Percentiles rank a stretch among this genome's conserved stretches.
Evolutionary conservation across 2,888 invertebrate species (phyloP).

Genomic region (Coremacera marginata): DNA sequence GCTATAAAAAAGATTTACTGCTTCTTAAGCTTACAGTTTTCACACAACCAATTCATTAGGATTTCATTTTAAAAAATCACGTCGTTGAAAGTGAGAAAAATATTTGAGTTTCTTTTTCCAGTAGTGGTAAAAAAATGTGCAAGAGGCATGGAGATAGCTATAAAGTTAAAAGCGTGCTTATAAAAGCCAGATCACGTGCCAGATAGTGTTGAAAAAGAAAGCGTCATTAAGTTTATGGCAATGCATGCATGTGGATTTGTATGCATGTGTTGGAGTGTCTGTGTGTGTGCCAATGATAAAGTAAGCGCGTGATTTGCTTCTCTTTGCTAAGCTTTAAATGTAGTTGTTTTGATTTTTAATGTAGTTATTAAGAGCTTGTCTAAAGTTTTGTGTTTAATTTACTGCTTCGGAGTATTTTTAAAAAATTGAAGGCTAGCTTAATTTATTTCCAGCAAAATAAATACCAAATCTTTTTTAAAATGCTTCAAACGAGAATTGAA

Average conservation of each 20-base stretch:
- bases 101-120: constrained; percentile 12
- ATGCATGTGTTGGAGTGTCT: constrained; percentile 8
- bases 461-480: neutral
- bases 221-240: constrained; percentile 34
- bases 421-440: neutral
- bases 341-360: neutral
- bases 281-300: constrained; percentile 13
- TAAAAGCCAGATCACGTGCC: constrained; percentile 25
- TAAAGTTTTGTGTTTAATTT: constrained; percentile 19
- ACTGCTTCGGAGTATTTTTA: neutral
- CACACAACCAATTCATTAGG: constrained; percentile 26
- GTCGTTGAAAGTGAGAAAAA: constrained; percentile 33
- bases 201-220: constrained; percentile 10
- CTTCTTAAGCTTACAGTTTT: neutral
- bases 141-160: neutral
- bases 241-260: constrained; percentile 5
- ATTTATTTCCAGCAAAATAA: neutral
- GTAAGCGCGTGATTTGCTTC: constrained; percentile 39
- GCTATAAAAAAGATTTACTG: constrained; percentile 12
- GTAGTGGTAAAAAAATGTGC: neutral
- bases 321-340: constrained; percentile 48
- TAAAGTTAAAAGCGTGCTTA: constrained; percentile 4
- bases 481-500: too few relatives aligned
- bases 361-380: constrained; percentile 21
- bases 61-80: constrained; percentile 36